Evolutionary conservation across 92 coral and sea anemone genomes (phyloP).

Genomic region (Palythoa heliodiscus): DNA sequence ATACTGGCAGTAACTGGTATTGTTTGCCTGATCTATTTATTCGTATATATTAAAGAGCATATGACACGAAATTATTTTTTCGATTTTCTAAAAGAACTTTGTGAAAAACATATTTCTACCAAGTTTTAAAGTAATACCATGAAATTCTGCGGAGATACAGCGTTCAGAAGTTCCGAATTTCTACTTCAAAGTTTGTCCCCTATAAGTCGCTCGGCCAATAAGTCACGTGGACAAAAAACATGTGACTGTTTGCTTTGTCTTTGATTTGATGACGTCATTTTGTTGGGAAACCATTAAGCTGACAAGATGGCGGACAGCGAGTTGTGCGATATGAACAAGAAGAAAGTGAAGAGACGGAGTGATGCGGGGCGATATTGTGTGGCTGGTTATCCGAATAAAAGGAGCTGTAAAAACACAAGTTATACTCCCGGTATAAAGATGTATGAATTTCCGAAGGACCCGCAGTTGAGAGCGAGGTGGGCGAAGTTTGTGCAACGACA

Average conservation of each 20-base stretch:
- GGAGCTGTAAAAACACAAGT: slow-evolving; percentile 17
- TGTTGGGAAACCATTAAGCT: slow-evolving; percentile 1
- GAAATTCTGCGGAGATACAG: background rate
- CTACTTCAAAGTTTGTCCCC: background rate
- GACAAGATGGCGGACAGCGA: slow-evolving; percentile 5
- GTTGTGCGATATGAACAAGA: slow-evolving; percentile 3
- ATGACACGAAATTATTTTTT: slow-evolving; percentile 7
- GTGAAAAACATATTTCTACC: background rate
- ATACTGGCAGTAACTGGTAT: no score
- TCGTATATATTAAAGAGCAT: slow-evolving; percentile 5
- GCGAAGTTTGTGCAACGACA: background rate
- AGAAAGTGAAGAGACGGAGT: slow-evolving; percentile 9
- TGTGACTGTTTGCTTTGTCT: background rate
- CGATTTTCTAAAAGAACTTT: background rate
- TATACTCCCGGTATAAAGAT: slow-evolving; percentile 10
- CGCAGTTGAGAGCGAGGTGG: slow-evolving; percentile 1
- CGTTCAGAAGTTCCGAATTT: slow-evolving; percentile 11
- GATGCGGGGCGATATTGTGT: slow-evolving; percentile 25
- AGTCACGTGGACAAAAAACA: slow-evolving; percentile 1
- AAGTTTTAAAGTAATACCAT: background rate
- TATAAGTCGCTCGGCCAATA: slow-evolving; percentile 7
- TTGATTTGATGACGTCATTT: slow-evolving; percentile 6
- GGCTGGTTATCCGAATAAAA: slow-evolving; percentile 9
- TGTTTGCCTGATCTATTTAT: no score
- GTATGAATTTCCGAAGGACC: background rate